These are phyloP conservation scores for Limnothrissa miodon DNA, from an alignment of 2,113 vertebrate genomes.

Conservation along the genomic window DNA sequence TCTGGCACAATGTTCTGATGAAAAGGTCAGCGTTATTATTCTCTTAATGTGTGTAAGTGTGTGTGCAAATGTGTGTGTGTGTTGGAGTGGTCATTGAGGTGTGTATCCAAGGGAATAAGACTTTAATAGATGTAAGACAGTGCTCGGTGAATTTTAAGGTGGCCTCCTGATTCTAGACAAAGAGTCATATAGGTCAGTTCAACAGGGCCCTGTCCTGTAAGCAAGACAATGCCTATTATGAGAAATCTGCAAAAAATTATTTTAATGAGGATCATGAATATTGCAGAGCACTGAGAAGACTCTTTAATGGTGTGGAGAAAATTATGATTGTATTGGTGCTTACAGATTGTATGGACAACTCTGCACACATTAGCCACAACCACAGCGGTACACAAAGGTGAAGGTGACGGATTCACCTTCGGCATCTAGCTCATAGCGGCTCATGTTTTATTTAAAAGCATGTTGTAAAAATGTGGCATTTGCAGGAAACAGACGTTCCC, in stretches of 20 bases:
- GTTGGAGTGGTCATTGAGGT: constrained; percentile 16
- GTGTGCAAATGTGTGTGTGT: constrained; percentile 28
- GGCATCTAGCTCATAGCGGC: neutral
- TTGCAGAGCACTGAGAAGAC: neutral
- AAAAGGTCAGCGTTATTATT: constrained; percentile 71
- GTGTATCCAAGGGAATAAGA: neutral
- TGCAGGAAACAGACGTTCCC: neutral
- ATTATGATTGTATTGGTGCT: neutral
- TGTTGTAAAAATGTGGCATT: neutral
- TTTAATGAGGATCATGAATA: neutral
- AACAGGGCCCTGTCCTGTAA: neutral
- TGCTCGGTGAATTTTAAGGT: neutral
- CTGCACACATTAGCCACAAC: neutral
- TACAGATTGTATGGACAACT: neutral
- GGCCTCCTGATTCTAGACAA: constrained; percentile 48
- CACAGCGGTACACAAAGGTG: neutral
- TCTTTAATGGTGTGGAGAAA: neutral
- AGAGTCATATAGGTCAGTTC: neutral
- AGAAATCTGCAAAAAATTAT: neutral
- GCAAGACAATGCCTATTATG: neutral
- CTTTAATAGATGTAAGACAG: neutral
- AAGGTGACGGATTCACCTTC: neutral
- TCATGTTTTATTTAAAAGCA: neutral
- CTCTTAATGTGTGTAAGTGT: neutral
- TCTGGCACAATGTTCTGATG: constrained; percentile 57